These are phyloP conservation scores for Nomada fucata DNA, from an alignment of 2,888 invertebrate genomes.

Conservation along the genomic window DNA sequence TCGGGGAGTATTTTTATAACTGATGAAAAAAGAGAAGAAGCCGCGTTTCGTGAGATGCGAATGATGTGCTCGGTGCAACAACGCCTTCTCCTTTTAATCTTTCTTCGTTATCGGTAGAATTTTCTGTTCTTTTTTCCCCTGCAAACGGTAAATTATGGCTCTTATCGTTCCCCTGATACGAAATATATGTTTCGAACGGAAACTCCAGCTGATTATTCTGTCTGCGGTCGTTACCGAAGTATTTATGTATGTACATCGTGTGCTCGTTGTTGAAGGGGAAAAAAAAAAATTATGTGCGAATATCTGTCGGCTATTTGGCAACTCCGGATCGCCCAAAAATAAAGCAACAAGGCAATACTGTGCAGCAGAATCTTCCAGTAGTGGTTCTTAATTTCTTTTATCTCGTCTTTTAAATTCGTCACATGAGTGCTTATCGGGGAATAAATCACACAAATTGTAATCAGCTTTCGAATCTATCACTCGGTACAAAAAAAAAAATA, in stretches of 20 bases:
- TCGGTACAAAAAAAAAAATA: too few relatives aligned
- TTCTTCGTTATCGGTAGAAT: neutral
- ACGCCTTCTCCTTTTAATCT: neutral
- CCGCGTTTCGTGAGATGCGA: neutral
- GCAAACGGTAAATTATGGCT: neutral
- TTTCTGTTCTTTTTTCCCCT: neutral
- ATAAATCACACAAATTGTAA: too few relatives aligned
- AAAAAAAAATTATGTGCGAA: too few relatives aligned
- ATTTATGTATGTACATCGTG: neutral
- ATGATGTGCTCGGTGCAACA: neutral
- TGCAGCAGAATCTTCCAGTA: too few relatives aligned
- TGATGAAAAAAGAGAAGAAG: neutral
- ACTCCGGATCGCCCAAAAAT: too few relatives aligned
- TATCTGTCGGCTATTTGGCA: too few relatives aligned
- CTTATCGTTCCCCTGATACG: constrained; percentile 9
- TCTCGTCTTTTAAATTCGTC: too few relatives aligned
- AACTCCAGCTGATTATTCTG: constrained; percentile 9
- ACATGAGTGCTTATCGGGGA: too few relatives aligned
- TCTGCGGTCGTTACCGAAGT: neutral
- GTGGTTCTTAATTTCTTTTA: too few relatives aligned
- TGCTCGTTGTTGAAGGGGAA: too few relatives aligned
- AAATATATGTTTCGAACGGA: constrained; percentile 4
- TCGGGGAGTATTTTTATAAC: constrained; percentile 7
- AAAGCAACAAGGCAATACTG: too few relatives aligned
- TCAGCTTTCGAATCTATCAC: too few relatives aligned